Evolutionary conservation across 2,888 invertebrate species (phyloP).

Genomic region (Nephrotoma flavescens): DNA sequence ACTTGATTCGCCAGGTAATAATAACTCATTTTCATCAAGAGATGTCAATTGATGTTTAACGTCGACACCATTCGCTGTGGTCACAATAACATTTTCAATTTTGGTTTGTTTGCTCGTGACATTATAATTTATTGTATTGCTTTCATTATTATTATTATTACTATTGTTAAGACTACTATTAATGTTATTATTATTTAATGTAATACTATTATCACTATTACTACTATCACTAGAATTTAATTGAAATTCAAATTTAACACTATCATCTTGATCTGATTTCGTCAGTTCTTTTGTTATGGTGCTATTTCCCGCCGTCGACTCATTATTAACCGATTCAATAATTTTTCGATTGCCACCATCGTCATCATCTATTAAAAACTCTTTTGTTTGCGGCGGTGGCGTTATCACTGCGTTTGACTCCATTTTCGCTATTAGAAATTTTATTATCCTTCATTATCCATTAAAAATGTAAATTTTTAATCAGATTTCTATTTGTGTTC

Average conservation of each 20-base stretch:
- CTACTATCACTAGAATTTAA: neutral
- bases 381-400: neutral
- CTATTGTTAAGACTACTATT: neutral
- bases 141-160: neutral
- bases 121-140: neutral
- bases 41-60: neutral
- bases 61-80: neutral
- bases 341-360: neutral
- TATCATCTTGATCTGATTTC: neutral
- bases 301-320: neutral
- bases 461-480: neutral
- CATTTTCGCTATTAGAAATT: neutral
- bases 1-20: neutral
- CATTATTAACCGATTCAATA: neutral
- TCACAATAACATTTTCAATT: neutral
- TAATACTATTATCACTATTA: neutral
- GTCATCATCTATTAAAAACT: neutral
- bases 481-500: neutral
- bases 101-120: neutral
- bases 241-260: neutral
- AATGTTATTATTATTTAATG: neutral
- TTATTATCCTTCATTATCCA: neutral
- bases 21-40: neutral
- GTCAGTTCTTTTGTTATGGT: neutral
- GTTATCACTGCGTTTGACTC: neutral